A percentile compares a stretch with the other conserved stretches of the same genome.
phyloP scores from a whole-genome alignment of 1,140 invertebrate species.

The Parapsyche elsis region DNA sequence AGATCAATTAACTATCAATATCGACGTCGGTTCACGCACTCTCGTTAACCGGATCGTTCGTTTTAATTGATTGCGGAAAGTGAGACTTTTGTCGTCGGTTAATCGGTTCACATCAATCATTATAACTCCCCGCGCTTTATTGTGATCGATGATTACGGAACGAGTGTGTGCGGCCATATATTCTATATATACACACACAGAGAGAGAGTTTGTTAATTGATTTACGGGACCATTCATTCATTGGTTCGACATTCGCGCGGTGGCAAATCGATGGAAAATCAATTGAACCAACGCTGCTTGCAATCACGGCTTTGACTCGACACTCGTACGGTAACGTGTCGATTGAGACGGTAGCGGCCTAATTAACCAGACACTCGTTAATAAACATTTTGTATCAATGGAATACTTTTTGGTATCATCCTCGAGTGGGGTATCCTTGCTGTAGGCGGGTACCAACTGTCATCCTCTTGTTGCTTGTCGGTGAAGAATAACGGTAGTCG shows the following conservation, averaged over 20 bases:
- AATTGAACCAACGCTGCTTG: no score
- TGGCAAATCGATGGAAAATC: neutral
- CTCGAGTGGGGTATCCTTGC: neutral
- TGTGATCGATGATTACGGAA: neutral
- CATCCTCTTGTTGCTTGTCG: slow-evolving; percentile 44
- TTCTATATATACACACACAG: neutral
- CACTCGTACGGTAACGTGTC: no score
- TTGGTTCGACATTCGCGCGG: neutral
- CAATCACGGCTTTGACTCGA: no score
- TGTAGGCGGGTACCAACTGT: slow-evolving; percentile 45
- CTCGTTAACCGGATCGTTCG: neutral
- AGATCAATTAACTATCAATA: no score
- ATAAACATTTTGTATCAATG: neutral
- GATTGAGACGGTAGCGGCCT: no score
- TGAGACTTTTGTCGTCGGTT: neutral
- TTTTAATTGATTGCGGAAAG: neutral
- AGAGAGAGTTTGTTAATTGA: neutral
- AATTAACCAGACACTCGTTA: no score
- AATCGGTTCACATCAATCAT: neutral
- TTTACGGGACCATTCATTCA: neutral
- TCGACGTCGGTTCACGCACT: no score
- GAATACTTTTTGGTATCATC: neutral
- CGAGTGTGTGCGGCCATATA: no score
- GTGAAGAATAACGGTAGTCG: slow-evolving; percentile 50
- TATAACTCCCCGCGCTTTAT: neutral